Evolutionary conservation across 2,113 vertebrate species (phyloP).

Genomic region (Campylomormyrus numenius): DNA sequence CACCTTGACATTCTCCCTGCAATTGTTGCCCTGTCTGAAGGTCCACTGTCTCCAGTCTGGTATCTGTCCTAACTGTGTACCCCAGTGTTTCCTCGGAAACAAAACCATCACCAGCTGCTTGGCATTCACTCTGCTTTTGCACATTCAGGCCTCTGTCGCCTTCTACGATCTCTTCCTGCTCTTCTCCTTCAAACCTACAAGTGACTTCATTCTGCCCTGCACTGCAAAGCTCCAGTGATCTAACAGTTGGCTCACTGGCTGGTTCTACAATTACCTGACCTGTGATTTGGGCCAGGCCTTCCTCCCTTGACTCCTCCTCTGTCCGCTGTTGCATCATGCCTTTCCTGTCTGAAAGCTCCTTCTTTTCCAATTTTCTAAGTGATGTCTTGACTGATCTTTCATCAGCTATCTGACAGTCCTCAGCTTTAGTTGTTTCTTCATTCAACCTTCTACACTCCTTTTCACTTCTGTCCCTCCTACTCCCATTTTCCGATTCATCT

Average conservation of each 20-base stretch:
- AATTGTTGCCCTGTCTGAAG: constrained; percentile 22
- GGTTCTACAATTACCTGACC: background rate
- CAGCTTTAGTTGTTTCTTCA: background rate
- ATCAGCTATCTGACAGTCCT: background rate
- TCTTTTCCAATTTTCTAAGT: background rate
- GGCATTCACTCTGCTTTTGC: background rate
- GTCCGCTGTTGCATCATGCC: background rate
- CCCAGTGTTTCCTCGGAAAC: background rate
- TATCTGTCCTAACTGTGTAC: background rate
- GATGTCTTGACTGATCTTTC: constrained; percentile 6
- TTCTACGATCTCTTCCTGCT: background rate
- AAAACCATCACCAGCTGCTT: background rate
- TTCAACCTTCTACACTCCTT: background rate
- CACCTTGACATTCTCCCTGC: constrained; percentile 35
- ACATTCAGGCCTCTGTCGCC: background rate
- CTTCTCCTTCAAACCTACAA: background rate
- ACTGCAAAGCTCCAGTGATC: constrained; percentile 14
- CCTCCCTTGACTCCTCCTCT: background rate
- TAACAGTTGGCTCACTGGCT: constrained; percentile 7
- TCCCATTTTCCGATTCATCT: constrained; percentile 54
- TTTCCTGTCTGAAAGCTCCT: background rate
- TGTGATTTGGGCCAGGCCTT: background rate
- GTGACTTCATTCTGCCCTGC: constrained; percentile 6
- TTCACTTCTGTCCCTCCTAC: background rate
- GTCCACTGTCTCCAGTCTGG: constrained; percentile 28